A percentile compares a stretch with the other conserved stretches of the same genome.
Conservation (phyloP, 1,140 invertebrate species). For the Tetramorium alpestre region DNA sequence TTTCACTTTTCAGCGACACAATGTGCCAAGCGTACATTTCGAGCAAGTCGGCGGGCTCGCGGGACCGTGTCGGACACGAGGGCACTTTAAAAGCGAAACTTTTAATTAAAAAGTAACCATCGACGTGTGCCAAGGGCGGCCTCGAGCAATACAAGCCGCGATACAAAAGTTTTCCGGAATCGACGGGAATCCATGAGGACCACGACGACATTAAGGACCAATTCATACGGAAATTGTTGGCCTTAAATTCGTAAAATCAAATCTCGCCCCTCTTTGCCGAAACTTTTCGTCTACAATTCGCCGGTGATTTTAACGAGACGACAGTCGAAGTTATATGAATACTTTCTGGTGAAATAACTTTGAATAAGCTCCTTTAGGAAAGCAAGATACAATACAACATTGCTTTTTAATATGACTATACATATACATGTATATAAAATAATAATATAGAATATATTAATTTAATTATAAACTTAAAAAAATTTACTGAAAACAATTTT, state of each 20-base stretch:
- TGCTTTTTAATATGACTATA: not conserved
- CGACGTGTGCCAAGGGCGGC: constrained; percentile 43
- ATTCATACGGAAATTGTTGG: constrained; percentile 16
- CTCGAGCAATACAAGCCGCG: constrained; percentile 73
- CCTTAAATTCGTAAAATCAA: constrained; percentile 31
- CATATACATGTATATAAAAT: too few species aligned
- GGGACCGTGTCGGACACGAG: constrained; percentile 7
- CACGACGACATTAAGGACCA: constrained; percentile 21
- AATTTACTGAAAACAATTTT: too few species aligned
- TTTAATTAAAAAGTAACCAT: constrained; percentile 85
- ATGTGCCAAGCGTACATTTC: constrained; percentile 1
- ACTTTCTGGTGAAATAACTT: not conserved
- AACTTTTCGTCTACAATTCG: constrained; percentile 25
- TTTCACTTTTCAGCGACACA: not conserved
- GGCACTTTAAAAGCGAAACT: constrained; percentile 76
- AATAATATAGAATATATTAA: too few species aligned
- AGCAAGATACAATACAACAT: not conserved
- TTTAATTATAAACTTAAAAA: too few species aligned
- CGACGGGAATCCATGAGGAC: not conserved
- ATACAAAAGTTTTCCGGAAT: constrained; percentile 67
- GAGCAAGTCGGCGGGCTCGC: not conserved
- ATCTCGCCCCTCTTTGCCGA: not conserved
- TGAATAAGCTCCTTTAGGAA: not conserved
- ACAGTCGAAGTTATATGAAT: not conserved
- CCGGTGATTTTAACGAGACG: constrained; percentile 16